phyloP scores from a whole-genome alignment of 2,113 vertebrate genomes.

The Pyrgilauda ruficollis region DNA sequence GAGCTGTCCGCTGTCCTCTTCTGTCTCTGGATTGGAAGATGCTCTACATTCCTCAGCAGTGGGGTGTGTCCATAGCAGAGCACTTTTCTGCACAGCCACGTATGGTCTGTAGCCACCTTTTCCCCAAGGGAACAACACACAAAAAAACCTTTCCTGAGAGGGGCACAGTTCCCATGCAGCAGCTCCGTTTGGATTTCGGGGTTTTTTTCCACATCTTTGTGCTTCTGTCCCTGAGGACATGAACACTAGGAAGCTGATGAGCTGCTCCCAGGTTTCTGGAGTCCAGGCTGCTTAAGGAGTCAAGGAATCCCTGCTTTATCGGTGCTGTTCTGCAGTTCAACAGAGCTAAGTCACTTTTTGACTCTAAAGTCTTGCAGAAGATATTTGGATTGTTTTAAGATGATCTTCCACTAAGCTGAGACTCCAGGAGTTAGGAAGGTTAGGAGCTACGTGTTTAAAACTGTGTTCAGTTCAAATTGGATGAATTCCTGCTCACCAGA shows the following conservation, averaged over 20 bases:
- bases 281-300: background rate
- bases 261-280: background rate
- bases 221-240: background rate
- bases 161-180: background rate
- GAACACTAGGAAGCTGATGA: accelerated
- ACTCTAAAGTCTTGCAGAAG: background rate
- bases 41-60: background rate
- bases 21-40: background rate
- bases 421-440: background rate
- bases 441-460: background rate
- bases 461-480: background rate
- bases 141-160: background rate
- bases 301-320: background rate
- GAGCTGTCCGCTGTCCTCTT: background rate
- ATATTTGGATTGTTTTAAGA: background rate
- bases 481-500: constrained; percentile 55
- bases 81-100: background rate
- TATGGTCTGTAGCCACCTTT: background rate
- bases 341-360: background rate
- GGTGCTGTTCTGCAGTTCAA: background rate
- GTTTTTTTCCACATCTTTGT: background rate
- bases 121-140: background rate
- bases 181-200: background rate
- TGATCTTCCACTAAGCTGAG: background rate
- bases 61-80: background rate